Evolutionary conservation across 2,797 vertebrate species (phyloP), one percentile per base, ranked within the genome.

Genomic region (Pachyuromys duprasi): DNA sequence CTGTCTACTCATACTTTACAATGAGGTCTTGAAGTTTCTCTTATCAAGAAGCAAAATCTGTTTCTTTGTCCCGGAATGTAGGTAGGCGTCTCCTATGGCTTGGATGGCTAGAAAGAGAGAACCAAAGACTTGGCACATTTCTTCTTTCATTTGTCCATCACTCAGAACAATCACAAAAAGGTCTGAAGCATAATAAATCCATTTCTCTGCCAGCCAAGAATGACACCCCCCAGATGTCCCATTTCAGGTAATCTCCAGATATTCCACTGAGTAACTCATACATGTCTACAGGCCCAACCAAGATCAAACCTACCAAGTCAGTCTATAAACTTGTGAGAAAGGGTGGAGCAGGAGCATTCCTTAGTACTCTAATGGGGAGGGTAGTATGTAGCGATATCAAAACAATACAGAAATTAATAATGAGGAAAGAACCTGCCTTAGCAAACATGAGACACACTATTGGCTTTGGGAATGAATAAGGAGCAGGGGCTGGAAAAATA

Each of bases 391-490:
- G n/a, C 31, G 80, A 86, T 67, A 92, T 53, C 42, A 39, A 45
- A 94, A 72, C 15, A 76, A 36, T 62, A 22, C 3, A 93, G 36
- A 86, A 86, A 63, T 79, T 53, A 53, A 93, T 69, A 67, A 15
- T 3, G 53, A 89, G n/a, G 31, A 93, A 31, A 2, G 28, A 70
- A 62, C 14, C 5, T 92, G 15, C 55, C 49, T 72, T 84, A 83
- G 65, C 31, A 93, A 94, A 91, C 7, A 33, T 39, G 94, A 74
- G 60, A 86, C 7, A 81, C 20, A 78, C 7, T 45, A 90, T n/a
- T 80, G n/a, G 9, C n/a, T 67, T 94, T 42, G 69, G 36, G 22
- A 39, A 6, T 65, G 49, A 45, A n/a, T 86, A 69, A 89, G n/a
- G 74, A 90, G 49, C 33, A 90, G 28, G 76, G 12, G 11, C 33